phyloP scores from a whole-genome alignment of 37 sponge, comb jelly and placozoan genomes.

The Trichoplax adhaerens region DNA sequence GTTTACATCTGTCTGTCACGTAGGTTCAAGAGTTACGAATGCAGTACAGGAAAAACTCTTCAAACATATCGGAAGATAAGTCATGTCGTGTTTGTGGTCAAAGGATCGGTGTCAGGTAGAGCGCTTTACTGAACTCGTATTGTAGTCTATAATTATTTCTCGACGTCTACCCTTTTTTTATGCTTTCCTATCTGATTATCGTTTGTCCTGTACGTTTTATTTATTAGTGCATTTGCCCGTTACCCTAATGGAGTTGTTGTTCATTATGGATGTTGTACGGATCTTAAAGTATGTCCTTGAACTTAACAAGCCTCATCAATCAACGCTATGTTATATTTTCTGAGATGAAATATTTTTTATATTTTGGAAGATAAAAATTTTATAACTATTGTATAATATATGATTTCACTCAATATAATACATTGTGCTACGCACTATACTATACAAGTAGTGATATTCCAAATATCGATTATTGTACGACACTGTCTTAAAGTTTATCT shows the following conservation, averaged over 20 bases:
- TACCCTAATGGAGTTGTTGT: slow-evolving; percentile 37
- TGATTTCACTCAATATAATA: no score
- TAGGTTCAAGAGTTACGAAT: slow-evolving; percentile 40
- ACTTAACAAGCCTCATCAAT: no score
- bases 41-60: slow-evolving; percentile 8
- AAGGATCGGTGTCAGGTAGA: slow-evolving; percentile 42
- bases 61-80: slow-evolving; percentile 29
- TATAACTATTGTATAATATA: no score
- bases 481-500: no score
- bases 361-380: no score
- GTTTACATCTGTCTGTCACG: background rate
- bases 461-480: no score
- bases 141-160: background rate
- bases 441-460: no score
- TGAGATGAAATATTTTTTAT: no score
- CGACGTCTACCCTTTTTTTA: background rate
- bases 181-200: background rate
- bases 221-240: slow-evolving; percentile 55
- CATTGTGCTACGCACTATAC: no score
- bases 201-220: background rate
- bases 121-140: background rate
- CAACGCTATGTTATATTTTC: no score
- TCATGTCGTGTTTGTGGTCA: slow-evolving; percentile 38
- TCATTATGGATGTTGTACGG: slow-evolving; percentile 38
- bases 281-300: no score